Percentiles rank a stretch among this genome's conserved stretches.
Conservation (phyloP, 2,113 vertebrate genomes). For the Rhynchopsitta pachyrhyncha region DNA sequence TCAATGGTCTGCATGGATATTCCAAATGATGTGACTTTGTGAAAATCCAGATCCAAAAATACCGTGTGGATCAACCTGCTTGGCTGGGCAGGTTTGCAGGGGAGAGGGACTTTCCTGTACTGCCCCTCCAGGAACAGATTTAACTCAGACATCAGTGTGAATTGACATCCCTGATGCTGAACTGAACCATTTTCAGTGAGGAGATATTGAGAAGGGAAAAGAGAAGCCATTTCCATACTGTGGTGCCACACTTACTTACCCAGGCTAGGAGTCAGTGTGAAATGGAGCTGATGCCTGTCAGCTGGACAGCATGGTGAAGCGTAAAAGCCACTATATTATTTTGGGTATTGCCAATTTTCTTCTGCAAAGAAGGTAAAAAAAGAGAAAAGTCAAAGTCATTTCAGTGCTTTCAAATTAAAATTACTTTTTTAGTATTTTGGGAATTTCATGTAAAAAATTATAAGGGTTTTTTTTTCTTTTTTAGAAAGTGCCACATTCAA, state of each 20-base stretch:
- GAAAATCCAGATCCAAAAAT: background rate
- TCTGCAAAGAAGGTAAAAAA: background rate
- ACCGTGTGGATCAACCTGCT: background rate
- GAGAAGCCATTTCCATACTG: background rate
- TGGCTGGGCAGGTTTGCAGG: background rate
- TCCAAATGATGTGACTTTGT: background rate
- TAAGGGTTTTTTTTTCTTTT: background rate
- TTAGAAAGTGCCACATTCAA: background rate
- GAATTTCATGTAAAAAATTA: background rate
- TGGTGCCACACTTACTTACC: background rate
- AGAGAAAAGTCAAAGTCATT: background rate
- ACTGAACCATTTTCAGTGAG: background rate
- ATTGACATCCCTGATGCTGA: background rate
- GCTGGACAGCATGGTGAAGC: background rate
- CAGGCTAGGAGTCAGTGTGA: background rate
- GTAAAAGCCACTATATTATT: background rate
- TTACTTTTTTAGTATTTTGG: background rate
- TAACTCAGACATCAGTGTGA: background rate
- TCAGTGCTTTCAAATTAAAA: background rate
- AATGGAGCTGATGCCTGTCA: background rate
- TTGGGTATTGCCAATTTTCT: background rate
- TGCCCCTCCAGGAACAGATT: background rate
- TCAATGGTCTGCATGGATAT: rapidly evolving
- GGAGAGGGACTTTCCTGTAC: background rate
- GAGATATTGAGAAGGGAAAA: background rate